Evolutionary conservation across 2,888 invertebrate species (phyloP), one percentile per base, ranked within the genome.

Genomic region (Spodoptera littoralis): DNA sequence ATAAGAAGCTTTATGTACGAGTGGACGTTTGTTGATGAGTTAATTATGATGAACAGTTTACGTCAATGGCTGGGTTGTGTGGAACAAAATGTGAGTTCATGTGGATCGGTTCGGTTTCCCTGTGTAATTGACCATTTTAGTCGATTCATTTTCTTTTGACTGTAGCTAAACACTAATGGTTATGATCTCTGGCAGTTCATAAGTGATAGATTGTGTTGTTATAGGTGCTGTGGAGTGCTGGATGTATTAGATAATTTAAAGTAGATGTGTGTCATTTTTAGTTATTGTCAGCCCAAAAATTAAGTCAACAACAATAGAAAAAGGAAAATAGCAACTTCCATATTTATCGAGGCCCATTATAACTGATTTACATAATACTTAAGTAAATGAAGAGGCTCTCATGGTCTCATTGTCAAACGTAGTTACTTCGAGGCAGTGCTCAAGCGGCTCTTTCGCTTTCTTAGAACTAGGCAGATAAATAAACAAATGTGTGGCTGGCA

Each of bases 401-500:
- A 44, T 49, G n/a, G 30, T 67, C 48, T 48, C 22, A 44, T 49
- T 59, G 48, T 57, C 27, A 27, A 27, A 27, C 27, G 3, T 27
- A 48, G 41, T 55, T 69, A 50, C 52, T 49, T 44, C 43, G 4
- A 55, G 55, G 55, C 64, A 55, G 46, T 64, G 57, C 48, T 56
- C 22, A 58, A 53, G 46, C 42, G 59, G 13, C 48, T 64, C 30
- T 55, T 60, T 50, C 62, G 13, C 48, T 64, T 60, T 50, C 62
- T 59, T 30, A 56, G 47, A 68, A 73, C 52, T 62, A 65, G 65
- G 69, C 75, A 71, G 62, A 82, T 77, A 78, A 76, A 82, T 77
- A 78, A 76, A 77, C 76, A 76, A 79, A 76, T 68, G 69, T 70
- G 64, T 42, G 65, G 73, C 64, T 76, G 86, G 81, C 87, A 84